Evolutionary conservation across 1,140 invertebrate species (phyloP).

Genomic region (Temnothorax longispinosus): DNA sequence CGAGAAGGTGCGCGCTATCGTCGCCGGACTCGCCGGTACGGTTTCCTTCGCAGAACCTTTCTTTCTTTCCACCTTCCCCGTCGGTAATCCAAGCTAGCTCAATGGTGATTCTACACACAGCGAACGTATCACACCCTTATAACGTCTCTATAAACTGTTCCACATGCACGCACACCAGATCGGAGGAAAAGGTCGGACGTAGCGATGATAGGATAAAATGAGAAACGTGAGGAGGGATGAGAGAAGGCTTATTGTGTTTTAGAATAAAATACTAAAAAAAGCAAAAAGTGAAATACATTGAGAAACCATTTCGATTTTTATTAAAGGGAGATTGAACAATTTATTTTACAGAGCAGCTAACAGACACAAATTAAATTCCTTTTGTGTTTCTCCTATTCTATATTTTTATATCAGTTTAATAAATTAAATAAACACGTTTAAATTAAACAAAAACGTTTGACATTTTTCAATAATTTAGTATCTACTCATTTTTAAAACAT

Average conservation of each 20-base stretch:
- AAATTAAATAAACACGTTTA: background rate
- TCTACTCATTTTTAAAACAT: no score
- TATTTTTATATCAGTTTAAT: background rate
- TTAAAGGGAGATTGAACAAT: background rate
- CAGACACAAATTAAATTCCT: background rate
- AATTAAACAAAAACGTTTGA: background rate
- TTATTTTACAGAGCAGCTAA: background rate
- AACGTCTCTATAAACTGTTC: slow-evolving; percentile 8
- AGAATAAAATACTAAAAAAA: background rate
- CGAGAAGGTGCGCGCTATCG: slow-evolving; percentile 12
- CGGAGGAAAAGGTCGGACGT: background rate
- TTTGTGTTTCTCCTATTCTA: background rate
- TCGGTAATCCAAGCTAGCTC: slow-evolving; percentile 14
- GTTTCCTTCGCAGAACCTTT: background rate
- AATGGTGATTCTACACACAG: slow-evolving; percentile 6
- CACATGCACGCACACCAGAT: background rate
- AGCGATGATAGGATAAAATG: background rate
- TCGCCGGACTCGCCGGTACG: background rate
- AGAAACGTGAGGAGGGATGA: background rate
- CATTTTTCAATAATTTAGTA: no score
- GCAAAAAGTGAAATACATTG: background rate
- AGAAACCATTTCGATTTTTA: slow-evolving; percentile 1
- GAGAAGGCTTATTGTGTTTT: background rate
- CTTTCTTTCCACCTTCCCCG: slow-evolving; percentile 3
- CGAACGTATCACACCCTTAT: background rate